Evolutionary conservation across 2,797 vertebrate species (phyloP), one percentile per base, ranked within the genome.

Genomic region (Amniataba percoides): DNA sequence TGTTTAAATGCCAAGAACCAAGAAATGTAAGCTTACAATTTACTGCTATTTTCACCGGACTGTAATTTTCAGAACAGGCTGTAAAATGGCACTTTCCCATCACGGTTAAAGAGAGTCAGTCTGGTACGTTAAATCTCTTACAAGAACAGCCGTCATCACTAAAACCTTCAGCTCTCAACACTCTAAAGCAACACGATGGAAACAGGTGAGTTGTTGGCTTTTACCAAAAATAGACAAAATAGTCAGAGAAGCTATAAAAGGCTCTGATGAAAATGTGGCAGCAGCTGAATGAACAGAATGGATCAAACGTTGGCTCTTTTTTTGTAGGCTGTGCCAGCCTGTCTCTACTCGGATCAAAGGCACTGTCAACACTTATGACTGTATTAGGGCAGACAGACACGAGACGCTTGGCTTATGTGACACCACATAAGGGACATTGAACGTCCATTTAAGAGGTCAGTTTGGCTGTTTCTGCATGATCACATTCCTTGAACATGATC

Each of bases 221-320:
- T 51, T n/a, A 57, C 14, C 43, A 71, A 76, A 74, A 74, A 68
- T 42, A 72, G 71, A 23, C 42, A 6, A 59, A 77, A 65, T n/a
- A 43, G n/a, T 16, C 42, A 56, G 5, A 0, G 23, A 40, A 25
- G 14, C 23, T 66, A 9, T 12, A 42, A 74, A 77, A 49, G 23
- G 15, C 40, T 69, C 25, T 25, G 46, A 70, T 65, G 45, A 25
- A 70, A 65, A 63, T 14, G 9, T n/a, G 7, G 0, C 36, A 19
- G 23, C 49, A 36, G 53, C 36, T 52, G 58, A 63, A 40, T 2
- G 49, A 78, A 48, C 15, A 64, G n/a, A 25, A 57, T 16, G 31
- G 59, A 42, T 64, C 16, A 48, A 62, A 55, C 51, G 36, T 9
- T 48, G 11, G 3, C 1, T 36, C 12, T 10, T 58, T 67, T 55